Base-by-base conservation (phyloP, 2,113 vertebrate genomes). In the Ivindomyrus marchei region DNA sequence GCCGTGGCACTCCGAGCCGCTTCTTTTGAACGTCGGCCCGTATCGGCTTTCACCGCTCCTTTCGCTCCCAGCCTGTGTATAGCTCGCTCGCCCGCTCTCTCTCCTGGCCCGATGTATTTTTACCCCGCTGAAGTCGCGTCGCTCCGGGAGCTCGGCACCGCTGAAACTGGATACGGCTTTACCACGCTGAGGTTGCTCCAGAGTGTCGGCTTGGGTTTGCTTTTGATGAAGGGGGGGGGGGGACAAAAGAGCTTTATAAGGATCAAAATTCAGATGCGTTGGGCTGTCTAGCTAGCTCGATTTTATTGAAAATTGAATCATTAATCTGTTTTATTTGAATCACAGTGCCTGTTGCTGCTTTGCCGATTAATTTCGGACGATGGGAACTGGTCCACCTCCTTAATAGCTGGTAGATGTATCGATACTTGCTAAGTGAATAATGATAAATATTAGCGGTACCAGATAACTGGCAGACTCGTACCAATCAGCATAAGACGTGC, bases 1-100 rank as follows among this genome's bases (percentile, higher is more conserved):
- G 93, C 88, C 93, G 84, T 91, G 93, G 93, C 93, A 93, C 93
- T 93, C 92, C 92, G 94, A 95, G 93, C 94, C 92, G 92, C 93
- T 90, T 84, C 70, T 89, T 90, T 90, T 92, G 92, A 91, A 91
- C 89, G 91, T 89, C 91, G 90, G 89, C 62, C 62, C 80, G 90
- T 90, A 89, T 92, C 89, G 93, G 90, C 62, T 90, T 94, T 87
- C 58, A 56, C 46, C 58, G 80, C 87, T 86, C 88, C 46, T 39
- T 58, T 84, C 47, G 39, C 46, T 89, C 88, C 13, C 24, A 88
- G 88, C 83, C 85, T 91, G n/a, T 5, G 74, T 77, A 15, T 56
- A 17, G 53, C 53, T 21, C 53, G 36, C 74, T 77, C 11, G 3
- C 15, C 0, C 11, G 31, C 11, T 77, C 31, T 53, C 53, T 21